A percentile compares a stretch with the other conserved stretches of the same genome.
Evolutionary conservation across 2,113 vertebrate species (phyloP).

Genomic region (Ceuthmochares aereus): DNA sequence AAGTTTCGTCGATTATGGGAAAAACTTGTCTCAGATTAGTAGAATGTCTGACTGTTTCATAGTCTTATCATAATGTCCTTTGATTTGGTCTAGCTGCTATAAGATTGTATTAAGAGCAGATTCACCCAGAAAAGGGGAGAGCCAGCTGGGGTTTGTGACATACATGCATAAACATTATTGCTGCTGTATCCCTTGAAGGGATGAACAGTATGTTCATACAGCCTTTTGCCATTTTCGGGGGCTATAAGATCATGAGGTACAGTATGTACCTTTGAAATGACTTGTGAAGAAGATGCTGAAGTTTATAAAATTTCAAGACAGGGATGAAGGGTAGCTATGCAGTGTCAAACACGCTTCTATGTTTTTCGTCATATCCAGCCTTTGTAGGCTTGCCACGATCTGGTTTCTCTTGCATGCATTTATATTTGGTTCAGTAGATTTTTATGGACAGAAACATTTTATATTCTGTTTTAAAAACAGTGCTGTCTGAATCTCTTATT

Average conservation of each 20-base stretch:
- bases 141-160: neutral
- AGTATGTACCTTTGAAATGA: neutral
- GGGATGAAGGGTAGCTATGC: neutral
- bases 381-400: neutral
- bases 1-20: neutral
- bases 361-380: neutral
- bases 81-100: neutral
- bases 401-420: neutral
- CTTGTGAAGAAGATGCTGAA: neutral
- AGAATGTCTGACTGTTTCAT: neutral
- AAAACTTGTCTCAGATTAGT: neutral
- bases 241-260: neutral
- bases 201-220: neutral
- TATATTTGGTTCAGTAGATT: neutral
- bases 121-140: neutral
- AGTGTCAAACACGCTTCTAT: neutral
- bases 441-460: neutral
- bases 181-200: neutral
- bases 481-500: neutral
- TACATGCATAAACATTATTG: neutral
- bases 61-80: neutral
- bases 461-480: neutral
- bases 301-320: neutral
- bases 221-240: neutral
- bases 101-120: neutral